Evolutionary conservation across 1,140 invertebrate species (phyloP).

Genomic region (Macrotrachela quadricornifera): DNA sequence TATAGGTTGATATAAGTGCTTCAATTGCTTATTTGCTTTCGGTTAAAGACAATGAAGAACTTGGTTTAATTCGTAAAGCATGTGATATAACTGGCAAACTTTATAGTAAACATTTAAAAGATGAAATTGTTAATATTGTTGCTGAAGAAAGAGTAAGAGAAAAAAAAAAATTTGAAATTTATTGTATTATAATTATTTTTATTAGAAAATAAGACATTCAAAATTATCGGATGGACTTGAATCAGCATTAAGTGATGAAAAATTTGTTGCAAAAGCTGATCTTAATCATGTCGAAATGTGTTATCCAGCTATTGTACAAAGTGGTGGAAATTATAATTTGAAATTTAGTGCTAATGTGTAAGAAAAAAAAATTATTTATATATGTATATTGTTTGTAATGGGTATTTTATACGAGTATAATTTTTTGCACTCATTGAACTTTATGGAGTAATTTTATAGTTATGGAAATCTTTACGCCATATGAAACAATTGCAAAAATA

Average conservation of each 20-base stretch:
- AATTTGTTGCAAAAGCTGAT: conserved; percentile 69
- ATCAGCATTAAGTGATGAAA: conserved; percentile 50
- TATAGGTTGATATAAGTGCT: conserved; percentile 60
- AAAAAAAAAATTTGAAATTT: not conserved
- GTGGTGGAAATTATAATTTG: conserved; percentile 80
- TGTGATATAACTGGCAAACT: conserved; percentile 74
- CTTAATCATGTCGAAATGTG: conserved; percentile 73
- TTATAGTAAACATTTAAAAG: conserved; percentile 82
- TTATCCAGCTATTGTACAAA: conserved; percentile 94
- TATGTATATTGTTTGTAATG: too few relatives aligned
- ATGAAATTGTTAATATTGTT: conserved; percentile 94
- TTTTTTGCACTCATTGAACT: too few relatives aligned
- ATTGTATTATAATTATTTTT: not conserved
- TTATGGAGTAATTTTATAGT: too few relatives aligned
- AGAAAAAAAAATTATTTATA: too few relatives aligned
- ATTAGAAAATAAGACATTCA: conserved; percentile 58
- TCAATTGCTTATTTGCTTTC: conserved; percentile 66
- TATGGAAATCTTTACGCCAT: too few relatives aligned
- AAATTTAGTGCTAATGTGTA: conserved; percentile 73
- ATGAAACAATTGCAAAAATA: too few relatives aligned
- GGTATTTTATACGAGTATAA: too few relatives aligned
- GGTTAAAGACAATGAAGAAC: conserved; percentile 77
- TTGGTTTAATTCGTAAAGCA: conserved; percentile 78
- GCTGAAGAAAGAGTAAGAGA: conserved; percentile 63
- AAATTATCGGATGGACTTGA: conserved; percentile 86